Conservation (phyloP, 2,888 invertebrate species). For the Pseudoips prasinana region DNA sequence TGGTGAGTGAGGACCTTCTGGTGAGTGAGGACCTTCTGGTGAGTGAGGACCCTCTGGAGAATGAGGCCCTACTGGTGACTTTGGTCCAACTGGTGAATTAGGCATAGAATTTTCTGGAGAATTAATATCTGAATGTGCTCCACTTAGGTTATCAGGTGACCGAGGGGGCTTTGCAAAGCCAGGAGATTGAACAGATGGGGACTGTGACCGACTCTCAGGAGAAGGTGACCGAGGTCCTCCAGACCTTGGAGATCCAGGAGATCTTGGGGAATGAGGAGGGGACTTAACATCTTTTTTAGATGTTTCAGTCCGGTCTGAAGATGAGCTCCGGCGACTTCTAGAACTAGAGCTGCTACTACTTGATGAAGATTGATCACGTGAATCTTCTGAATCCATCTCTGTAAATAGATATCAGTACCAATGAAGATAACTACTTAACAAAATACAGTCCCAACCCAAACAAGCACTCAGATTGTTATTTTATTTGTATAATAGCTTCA, state of each 20-base stretch:
- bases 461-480: slow-evolving; percentile 45
- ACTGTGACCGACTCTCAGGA: slow-evolving; percentile 53
- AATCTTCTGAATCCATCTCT: slow-evolving; percentile 85
- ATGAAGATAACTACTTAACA: slow-evolving; percentile 29
- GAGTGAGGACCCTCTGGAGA: slow-evolving; percentile 75
- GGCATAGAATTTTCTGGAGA: slow-evolving; percentile 72
- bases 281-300: slow-evolving; percentile 67
- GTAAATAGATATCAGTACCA: slow-evolving; percentile 48
- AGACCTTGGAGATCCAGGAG: slow-evolving; percentile 39
- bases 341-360: slow-evolving; percentile 77
- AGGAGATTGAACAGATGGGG: slow-evolving; percentile 47
- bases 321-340: slow-evolving; percentile 68
- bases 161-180: slow-evolving; percentile 39
- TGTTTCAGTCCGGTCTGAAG: slow-evolving; percentile 60
- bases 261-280: slow-evolving; percentile 41
- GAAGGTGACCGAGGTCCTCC: slow-evolving; percentile 56
- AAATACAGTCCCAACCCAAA: slow-evolving; percentile 40
- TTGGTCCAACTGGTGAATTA: slow-evolving; percentile 60
- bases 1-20: slow-evolving; percentile 65
- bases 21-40: slow-evolving; percentile 71
- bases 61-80: slow-evolving; percentile 66
- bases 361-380: slow-evolving; percentile 76
- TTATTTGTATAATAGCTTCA: slow-evolving; percentile 35
- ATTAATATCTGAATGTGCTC: slow-evolving; percentile 71
- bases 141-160: slow-evolving; percentile 68